A percentile compares a stretch with the other conserved stretches of the same genome.
Conservation (phyloP, 2,888 invertebrate genomes). For the Drosophila meridiana region DNA sequence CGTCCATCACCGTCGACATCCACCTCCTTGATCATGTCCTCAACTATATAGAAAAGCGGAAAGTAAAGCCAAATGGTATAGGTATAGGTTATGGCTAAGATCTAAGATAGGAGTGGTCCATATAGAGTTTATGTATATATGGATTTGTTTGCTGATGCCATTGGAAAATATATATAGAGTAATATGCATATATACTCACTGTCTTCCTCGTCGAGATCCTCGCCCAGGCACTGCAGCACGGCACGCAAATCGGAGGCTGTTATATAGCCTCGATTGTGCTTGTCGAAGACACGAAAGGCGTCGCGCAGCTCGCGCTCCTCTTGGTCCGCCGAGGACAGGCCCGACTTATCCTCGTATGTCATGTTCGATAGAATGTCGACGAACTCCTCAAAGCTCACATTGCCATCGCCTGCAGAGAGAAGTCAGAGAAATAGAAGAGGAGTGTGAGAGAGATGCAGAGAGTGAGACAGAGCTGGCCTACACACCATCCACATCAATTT, state of each 20-base stretch:
- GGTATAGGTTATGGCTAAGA: background rate
- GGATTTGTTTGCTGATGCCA: no score
- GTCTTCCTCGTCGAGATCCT: constrained; percentile 95
- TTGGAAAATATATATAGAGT: no score
- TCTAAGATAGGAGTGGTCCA: background rate
- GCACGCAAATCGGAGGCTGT: constrained; percentile 95
- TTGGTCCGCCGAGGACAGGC: constrained; percentile 89
- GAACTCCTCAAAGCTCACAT: constrained; percentile 95
- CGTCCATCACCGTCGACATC: constrained; percentile 97
- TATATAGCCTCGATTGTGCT: constrained; percentile 95
- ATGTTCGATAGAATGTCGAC: constrained; percentile 93
- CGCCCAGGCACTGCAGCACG: constrained; percentile 94
- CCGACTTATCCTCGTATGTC: constrained; percentile 88
- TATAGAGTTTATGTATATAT: background rate
- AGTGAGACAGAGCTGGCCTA: background rate
- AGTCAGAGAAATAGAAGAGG: background rate
- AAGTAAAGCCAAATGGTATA: background rate
- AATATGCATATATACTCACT: constrained; percentile 87
- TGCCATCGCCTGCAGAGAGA: constrained; percentile 90
- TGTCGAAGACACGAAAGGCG: constrained; percentile 95
- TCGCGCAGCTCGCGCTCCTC: constrained; percentile 93
- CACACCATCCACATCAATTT: constrained; percentile 91
- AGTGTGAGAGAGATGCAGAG: background rate
- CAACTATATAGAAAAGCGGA: constrained; percentile 87
- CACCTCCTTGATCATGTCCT: constrained; percentile 98